phyloP scores from a whole-genome alignment of 2,888 invertebrate species.

The Drosophila phalerata region DNA sequence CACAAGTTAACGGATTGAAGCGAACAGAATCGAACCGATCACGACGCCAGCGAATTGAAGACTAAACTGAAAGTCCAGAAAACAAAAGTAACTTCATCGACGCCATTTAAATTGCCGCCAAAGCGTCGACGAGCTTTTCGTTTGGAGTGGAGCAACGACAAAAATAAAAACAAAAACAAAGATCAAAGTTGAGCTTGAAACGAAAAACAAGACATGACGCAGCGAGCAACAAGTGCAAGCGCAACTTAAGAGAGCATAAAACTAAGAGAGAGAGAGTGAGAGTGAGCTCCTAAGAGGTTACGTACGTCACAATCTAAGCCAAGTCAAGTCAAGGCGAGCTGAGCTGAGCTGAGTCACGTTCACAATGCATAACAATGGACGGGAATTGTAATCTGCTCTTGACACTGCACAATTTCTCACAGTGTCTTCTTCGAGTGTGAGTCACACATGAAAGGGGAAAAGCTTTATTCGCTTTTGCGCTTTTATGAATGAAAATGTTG shows the following conservation, averaged over 20 bases:
- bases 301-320: conserved; percentile 40
- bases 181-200: conserved; percentile 37
- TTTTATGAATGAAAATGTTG: conserved; percentile 80
- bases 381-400: conserved; percentile 7
- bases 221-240: conserved; percentile 31
- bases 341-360: conserved; percentile 65
- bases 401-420: conserved; percentile 46
- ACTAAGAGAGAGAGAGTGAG: background rate
- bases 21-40: conserved; percentile 62
- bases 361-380: conserved; percentile 25
- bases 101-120: conserved; percentile 50
- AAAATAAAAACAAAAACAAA: conserved; percentile 60
- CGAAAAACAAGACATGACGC: conserved; percentile 42
- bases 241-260: conserved; percentile 19
- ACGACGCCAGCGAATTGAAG: conserved; percentile 68
- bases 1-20: background rate
- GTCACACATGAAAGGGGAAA: conserved; percentile 48
- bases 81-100: conserved; percentile 40
- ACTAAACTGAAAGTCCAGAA: conserved; percentile 52
- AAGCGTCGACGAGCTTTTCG: conserved; percentile 51
- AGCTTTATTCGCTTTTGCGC: conserved; percentile 58
- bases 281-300: conserved; percentile 2
- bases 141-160: conserved; percentile 17
- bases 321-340: conserved; percentile 2
- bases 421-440: conserved; percentile 50